Percentiles rank a stretch among this genome's conserved stretches.
phyloP scores from a whole-genome alignment of 2,113 vertebrate species.

The Antechinus flavipes region DNA sequence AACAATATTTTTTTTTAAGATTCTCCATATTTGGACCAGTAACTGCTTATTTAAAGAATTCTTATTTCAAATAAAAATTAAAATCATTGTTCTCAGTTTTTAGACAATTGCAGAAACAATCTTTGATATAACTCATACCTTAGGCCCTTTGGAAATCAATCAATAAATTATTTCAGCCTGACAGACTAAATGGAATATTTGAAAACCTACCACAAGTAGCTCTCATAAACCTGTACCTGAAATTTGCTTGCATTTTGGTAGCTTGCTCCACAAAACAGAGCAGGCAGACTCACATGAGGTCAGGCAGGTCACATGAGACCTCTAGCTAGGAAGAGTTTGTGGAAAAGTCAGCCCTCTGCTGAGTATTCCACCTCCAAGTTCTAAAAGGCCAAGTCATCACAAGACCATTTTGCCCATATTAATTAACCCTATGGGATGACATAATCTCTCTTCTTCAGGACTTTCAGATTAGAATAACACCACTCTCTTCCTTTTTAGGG shows the following conservation, averaged over 20 bases:
- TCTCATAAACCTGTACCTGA: not conserved
- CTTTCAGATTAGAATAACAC: not conserved
- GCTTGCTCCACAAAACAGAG: not conserved
- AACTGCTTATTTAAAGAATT: not conserved
- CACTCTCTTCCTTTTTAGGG: constrained; percentile 19
- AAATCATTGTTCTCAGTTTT: constrained; percentile 1
- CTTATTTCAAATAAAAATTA: not conserved
- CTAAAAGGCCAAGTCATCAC: not conserved
- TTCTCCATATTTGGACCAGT: constrained; percentile 18
- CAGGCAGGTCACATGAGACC: not conserved
- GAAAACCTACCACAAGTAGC: not conserved
- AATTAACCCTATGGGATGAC: not conserved
- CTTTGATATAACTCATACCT: constrained; percentile 33
- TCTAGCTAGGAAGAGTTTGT: not conserved
- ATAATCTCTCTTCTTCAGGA: not conserved
- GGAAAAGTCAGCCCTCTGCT: not conserved
- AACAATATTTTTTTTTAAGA: not conserved
- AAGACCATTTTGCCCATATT: constrained; percentile 10
- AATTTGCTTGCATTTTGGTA: not conserved
- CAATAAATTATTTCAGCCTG: not conserved
- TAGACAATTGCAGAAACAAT: not conserved
- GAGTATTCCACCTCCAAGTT: not conserved
- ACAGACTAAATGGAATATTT: not conserved
- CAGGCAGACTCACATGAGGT: not conserved
- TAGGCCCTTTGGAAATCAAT: constrained; percentile 13